Conservation (phyloP, 1,140 invertebrate genomes). For the silkworm (Bombyx mori) region DNA sequence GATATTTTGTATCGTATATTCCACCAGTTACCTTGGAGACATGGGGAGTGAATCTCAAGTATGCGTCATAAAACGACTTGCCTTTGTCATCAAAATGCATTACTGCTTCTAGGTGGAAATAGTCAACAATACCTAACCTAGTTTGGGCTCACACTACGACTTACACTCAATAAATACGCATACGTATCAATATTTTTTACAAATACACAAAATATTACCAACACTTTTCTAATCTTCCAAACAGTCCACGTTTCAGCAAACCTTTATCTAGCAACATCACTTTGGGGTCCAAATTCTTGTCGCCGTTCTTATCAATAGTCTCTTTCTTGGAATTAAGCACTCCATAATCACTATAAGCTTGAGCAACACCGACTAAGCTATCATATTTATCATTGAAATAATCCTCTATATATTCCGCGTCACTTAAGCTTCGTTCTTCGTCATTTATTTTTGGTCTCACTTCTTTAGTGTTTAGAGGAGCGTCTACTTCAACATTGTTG, state of each 20-base stretch:
- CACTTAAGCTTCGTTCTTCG: constrained; percentile 22
- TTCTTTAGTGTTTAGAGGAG: constrained; percentile 14
- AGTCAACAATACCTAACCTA: too few relatives aligned
- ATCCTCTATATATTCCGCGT: constrained; percentile 47
- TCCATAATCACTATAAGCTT: constrained; percentile 61
- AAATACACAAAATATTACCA: too few relatives aligned
- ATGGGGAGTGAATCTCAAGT: too few relatives aligned
- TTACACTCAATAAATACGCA: too few relatives aligned
- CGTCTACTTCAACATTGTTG: not conserved
- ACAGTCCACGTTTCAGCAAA: not conserved
- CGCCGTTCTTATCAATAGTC: constrained; percentile 16
- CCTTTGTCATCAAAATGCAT: too few relatives aligned
- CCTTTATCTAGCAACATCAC: constrained; percentile 11
- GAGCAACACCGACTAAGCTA: constrained; percentile 39
- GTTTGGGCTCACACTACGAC: too few relatives aligned
- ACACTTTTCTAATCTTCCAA: constrained; percentile 19
- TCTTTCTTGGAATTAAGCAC: constrained; percentile 41
- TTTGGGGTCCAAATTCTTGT: constrained; percentile 9
- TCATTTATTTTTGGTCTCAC: constrained; percentile 14
- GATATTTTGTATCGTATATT: too few relatives aligned
- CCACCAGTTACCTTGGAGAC: too few relatives aligned
- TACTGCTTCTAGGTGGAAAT: too few relatives aligned
- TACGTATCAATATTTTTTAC: too few relatives aligned
- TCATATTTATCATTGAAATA: constrained; percentile 40
- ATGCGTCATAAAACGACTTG: too few relatives aligned